A percentile compares a stretch with the other conserved stretches of the same genome.
phyloP scores from a whole-genome alignment of 1,140 invertebrate genomes.

The Thrips palmi region DNA sequence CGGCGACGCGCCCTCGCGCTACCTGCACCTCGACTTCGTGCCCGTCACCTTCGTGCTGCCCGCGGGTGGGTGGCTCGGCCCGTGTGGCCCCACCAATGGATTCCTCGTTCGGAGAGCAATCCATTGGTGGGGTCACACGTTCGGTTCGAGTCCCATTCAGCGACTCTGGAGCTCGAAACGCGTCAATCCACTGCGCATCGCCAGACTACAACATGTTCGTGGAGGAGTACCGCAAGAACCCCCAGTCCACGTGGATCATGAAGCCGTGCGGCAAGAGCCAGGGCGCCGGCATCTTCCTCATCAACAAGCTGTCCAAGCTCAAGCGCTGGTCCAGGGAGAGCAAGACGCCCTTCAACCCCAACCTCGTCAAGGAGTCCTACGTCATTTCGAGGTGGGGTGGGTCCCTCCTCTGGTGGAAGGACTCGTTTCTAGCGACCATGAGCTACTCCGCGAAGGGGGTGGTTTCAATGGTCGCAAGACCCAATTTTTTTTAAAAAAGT shows the following conservation, averaged over 20 bases:
- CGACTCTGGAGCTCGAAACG: background rate
- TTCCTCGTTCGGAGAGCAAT: no score
- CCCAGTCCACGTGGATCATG: slow-evolving; percentile 92
- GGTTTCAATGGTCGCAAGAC: no score
- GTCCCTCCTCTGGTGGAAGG: slow-evolving; percentile 17
- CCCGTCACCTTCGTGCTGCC: slow-evolving; percentile 86
- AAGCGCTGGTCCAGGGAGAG: slow-evolving; percentile 75
- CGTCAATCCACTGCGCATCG: slow-evolving; percentile 6
- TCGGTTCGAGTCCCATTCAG: no score
- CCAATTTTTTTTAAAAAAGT: background rate
- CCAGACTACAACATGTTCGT: slow-evolving; percentile 87
- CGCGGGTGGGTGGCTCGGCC: slow-evolving; percentile 30
- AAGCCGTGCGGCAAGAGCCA: slow-evolving; percentile 88
- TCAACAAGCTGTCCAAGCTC: slow-evolving; percentile 74
- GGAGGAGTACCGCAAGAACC: slow-evolving; percentile 81
- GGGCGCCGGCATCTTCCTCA: slow-evolving; percentile 71
- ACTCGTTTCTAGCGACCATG: background rate
- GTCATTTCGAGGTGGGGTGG: slow-evolving; percentile 76
- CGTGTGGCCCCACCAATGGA: no score
- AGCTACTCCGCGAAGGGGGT: no score
- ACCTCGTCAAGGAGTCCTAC: slow-evolving; percentile 69
- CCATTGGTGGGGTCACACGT: no score
- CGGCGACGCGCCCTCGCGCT: slow-evolving; percentile 51
- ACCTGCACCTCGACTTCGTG: slow-evolving; percentile 73
- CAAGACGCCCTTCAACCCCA: slow-evolving; percentile 64